A percentile compares a stretch with the other conserved stretches of the same genome.
These are phyloP conservation scores for Hafferia zeledoni DNA, from an alignment of 2,797 vertebrate genomes.

Conservation along the genomic window DNA sequence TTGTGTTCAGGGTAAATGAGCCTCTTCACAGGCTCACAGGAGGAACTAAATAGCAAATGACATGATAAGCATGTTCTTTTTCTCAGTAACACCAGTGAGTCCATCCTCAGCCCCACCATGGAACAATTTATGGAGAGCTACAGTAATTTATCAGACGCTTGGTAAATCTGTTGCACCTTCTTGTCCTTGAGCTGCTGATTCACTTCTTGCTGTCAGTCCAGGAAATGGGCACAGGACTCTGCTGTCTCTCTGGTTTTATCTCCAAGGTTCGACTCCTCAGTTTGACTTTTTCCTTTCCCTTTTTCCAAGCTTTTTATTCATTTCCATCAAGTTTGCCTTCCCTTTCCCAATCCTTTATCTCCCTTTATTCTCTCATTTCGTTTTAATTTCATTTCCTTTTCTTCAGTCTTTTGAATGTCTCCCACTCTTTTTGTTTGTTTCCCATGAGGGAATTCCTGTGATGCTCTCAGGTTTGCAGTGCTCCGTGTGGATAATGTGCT, in stretches of 20 bases:
- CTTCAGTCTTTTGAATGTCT: not conserved
- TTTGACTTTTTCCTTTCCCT: not conserved
- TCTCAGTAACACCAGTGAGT: not conserved
- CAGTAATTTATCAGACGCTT: not conserved
- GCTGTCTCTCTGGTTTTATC: not conserved
- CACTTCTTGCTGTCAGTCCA: not conserved
- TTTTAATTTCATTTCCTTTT: not conserved
- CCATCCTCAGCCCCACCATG: not conserved
- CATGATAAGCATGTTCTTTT: not conserved
- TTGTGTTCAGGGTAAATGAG: not conserved
- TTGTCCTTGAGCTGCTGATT: not conserved
- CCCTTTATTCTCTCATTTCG: not conserved
- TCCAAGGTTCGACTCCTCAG: not conserved
- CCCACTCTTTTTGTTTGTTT: not conserved
- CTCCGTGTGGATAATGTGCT: not conserved
- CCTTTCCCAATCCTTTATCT: not conserved
- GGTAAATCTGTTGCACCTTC: not conserved
- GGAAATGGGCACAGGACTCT: not conserved
- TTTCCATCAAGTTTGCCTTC: not conserved
- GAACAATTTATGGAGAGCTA: not conserved
- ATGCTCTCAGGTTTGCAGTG: not conserved
- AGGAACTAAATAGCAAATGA: not conserved
- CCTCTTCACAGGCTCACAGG: not conserved
- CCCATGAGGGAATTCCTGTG: not conserved
- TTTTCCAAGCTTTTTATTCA: not conserved